Percentiles rank a stretch among this genome's conserved stretches.
These are phyloP conservation scores for Drosophila setosimentum DNA, from an alignment of 2,888 invertebrate genomes.

Conservation along the genomic window DNA sequence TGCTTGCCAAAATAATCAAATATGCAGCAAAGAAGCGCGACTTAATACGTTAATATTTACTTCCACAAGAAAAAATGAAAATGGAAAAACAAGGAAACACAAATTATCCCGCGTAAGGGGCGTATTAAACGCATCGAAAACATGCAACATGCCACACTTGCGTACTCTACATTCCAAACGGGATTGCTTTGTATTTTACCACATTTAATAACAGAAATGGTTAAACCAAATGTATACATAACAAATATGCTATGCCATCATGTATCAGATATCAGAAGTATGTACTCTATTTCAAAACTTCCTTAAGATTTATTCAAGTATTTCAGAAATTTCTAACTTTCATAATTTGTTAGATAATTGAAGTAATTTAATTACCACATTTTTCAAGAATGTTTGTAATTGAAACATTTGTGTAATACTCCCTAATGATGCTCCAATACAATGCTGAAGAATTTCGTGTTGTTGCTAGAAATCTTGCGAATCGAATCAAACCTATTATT, in stretches of 20 bases:
- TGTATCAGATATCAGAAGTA: no score
- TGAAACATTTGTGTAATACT: not conserved
- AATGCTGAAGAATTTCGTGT: not conserved
- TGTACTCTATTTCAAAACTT: not conserved
- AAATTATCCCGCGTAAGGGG: constrained; percentile 64
- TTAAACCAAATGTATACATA: not conserved
- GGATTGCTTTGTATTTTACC: no score
- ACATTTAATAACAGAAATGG: not conserved
- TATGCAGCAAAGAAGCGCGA: constrained; percentile 21
- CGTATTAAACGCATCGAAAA: constrained; percentile 58
- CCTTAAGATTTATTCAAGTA: not conserved
- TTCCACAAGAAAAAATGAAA: constrained; percentile 1
- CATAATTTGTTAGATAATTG: no score
- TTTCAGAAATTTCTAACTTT: not conserved
- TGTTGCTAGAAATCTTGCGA: not conserved
- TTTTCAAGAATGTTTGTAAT: not conserved
- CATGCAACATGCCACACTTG: constrained; percentile 51
- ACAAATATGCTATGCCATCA: not conserved
- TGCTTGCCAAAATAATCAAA: constrained; percentile 20
- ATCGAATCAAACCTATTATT: not conserved
- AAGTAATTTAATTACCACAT: not conserved
- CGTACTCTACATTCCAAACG: constrained; percentile 2
- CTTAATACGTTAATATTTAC: constrained; percentile 62
- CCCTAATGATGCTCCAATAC: not conserved
- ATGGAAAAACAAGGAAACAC: constrained; percentile 26